phyloP scores from a whole-genome alignment of 2,113 vertebrate genomes.

The Myxocyprinus asiaticus region DNA sequence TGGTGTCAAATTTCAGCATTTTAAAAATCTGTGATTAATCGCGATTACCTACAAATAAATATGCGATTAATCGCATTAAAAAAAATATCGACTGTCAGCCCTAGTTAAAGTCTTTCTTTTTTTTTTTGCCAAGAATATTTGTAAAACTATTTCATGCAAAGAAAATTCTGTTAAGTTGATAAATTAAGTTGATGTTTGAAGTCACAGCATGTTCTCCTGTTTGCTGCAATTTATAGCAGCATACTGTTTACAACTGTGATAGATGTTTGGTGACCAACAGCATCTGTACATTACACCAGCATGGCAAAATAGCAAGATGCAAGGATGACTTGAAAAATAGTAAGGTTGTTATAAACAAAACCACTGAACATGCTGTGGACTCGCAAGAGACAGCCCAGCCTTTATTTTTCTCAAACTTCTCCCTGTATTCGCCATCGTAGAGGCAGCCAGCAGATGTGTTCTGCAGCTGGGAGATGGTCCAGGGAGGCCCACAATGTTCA shows the following conservation, averaged over 20 bases:
- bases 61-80: too few relatives aligned
- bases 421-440: conserved; percentile 34
- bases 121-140: too few relatives aligned
- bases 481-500: conserved; percentile 36
- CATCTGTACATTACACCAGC: conserved; percentile 21
- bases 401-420: conserved; percentile 17
- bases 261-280: conserved; percentile 38
- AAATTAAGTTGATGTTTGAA: too few relatives aligned
- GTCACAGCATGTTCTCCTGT: conserved; percentile 9
- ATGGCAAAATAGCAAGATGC: conserved; percentile 1
- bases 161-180: too few relatives aligned
- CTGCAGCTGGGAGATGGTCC: conserved; percentile 44
- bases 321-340: too few relatives aligned
- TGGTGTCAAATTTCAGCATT: too few relatives aligned
- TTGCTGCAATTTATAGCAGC: conserved; percentile 9
- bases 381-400: conserved; percentile 10
- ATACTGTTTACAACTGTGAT: background rate
- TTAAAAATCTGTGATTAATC: too few relatives aligned
- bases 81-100: too few relatives aligned
- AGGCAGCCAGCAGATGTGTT: conserved; percentile 34
- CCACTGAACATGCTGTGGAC: conserved; percentile 2
- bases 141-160: too few relatives aligned
- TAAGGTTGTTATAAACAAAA: background rate
- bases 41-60: too few relatives aligned
- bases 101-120: too few relatives aligned